Evolutionary conservation across 2,113 vertebrate genomes (phyloP), one percentile per base, ranked within the genome.

Genomic region (Ascaphus truei): DNA sequence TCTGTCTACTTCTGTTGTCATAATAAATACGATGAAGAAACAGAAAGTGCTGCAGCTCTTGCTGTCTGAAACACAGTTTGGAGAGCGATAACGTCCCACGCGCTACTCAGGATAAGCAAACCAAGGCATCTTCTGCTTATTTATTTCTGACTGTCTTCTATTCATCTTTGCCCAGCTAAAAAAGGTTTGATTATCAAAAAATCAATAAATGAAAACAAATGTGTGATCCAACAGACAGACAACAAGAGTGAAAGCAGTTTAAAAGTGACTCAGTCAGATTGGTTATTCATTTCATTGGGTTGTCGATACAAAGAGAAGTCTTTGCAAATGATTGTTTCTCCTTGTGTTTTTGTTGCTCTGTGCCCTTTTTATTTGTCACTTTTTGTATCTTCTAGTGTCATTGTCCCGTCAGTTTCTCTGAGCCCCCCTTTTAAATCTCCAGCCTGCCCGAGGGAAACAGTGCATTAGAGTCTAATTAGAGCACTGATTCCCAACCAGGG

Each of bases 1-100:
- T 77, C 66, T 57, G 64, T 67, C 74, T 75, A 72, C 79, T 72
- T 77, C 71, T 78, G 76, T 67, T 73, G 74, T 76, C 79, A 76
- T 73, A 76, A 79, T 77, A 81, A 77, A 77, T 83, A 80, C 47
- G 73, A 72, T 77, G 16, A 27, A 59, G 65, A 48, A 59, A 60
- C n/a, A 79, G 73, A 72, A 81, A 80, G 61, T 56, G 60, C 25
- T 30, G 30, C 20, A 45, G n/a, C 45, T 59, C 45, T 39, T 37
- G 20, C 39, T 60, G 23, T 31, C 25, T 37, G 15, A 29, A 36
- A 69, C 7, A 69, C 30, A 27, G 59, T 56, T 69, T 69, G 56
- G 45, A 69, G 33, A 60, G 56, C 51, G 55, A 37, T 18, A 59
- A 60, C 59, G 56, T 69, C 45, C n/a, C 11, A 23, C 59, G 16